Base-by-base conservation (phyloP, 2,797 vertebrate species). In the Furcifer pardalis region DNA sequence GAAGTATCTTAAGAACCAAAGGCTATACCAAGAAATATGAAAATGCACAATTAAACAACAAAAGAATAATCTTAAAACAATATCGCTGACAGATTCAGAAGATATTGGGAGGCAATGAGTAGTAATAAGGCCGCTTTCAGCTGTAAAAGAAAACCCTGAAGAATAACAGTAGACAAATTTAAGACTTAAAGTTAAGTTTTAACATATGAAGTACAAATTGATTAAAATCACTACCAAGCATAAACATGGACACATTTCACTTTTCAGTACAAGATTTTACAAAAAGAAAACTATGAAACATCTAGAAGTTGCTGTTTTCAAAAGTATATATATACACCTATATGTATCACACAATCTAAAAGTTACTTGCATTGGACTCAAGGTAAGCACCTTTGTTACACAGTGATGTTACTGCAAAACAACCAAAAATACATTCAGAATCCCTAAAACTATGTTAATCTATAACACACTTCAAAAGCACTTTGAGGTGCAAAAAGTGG, bases 361-460 rank as follows among this genome's bases (percentile, higher is more conserved):
- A 93, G 88, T 91, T 87, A 92, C 85, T 90, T 42, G 23, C 90
- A 91, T 93, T 79, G 87, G 90, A 88, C 92, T 94, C 94, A 95
- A 92, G 89, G 94, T 94, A 93, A 96, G 94, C 95, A 96, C 96
- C 95, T 94, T 93, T 79, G 44, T 92, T 93, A 94, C 87, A 95
- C 93, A 96, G 95, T 92, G 92, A 92, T 88, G 89, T 94, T 92
- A 95, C 95, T 95, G 95, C 94, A 92, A 92, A 92, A 94, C 91
- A 94, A 91, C 90, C 90, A 90, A 92, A 94, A 93, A 91, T 92
- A 94, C 92, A 94, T 95, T 94, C 94, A 90, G 92, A 91, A 94
- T 87, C 77, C 84, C 94, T 93, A 93, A 76, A 92, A 92, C 93
- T 92, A 94, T 91, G 74, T 86, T 94, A 82, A 62, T 85, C 90